Percentiles rank a stretch among this genome's conserved stretches.
phyloP scores from a whole-genome alignment of 2,113 vertebrate genomes.

The Atlantisia rogersi region DNA sequence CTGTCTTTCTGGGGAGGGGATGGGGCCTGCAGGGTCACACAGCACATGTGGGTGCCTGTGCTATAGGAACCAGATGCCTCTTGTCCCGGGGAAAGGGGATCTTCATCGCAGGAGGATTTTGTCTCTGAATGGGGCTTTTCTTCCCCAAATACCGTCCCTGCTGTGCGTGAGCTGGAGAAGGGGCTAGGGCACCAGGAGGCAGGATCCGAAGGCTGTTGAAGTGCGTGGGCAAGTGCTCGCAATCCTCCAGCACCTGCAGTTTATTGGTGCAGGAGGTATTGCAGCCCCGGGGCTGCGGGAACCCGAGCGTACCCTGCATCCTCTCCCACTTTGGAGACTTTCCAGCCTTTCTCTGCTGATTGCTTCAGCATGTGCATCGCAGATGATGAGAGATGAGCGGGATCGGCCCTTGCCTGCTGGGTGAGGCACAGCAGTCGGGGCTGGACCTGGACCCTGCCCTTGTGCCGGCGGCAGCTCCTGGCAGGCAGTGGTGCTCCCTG shows the following conservation, averaged over 20 bases:
- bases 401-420: background rate
- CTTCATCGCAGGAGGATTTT: background rate
- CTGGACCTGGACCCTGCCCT: background rate
- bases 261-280: background rate
- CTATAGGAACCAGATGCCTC: background rate
- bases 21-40: fast-evolving
- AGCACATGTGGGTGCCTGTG: background rate
- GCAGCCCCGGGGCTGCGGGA: background rate
- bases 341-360: background rate
- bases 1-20: background rate
- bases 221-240: background rate
- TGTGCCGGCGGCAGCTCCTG: fast-evolving
- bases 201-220: background rate
- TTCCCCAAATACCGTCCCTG: too few relatives aligned
- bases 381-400: background rate
- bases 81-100: background rate
- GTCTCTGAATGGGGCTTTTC: background rate
- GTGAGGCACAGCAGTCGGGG: background rate
- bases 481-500: fast-evolving
- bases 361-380: background rate
- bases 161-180: background rate
- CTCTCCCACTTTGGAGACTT: background rate
- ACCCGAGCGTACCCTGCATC: background rate
- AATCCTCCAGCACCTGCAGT: background rate
- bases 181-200: background rate